Evolutionary conservation across 2,113 vertebrate genomes (phyloP), one percentile per base, ranked within the genome.

Genomic region (Nycticryphes semicollaris): DNA sequence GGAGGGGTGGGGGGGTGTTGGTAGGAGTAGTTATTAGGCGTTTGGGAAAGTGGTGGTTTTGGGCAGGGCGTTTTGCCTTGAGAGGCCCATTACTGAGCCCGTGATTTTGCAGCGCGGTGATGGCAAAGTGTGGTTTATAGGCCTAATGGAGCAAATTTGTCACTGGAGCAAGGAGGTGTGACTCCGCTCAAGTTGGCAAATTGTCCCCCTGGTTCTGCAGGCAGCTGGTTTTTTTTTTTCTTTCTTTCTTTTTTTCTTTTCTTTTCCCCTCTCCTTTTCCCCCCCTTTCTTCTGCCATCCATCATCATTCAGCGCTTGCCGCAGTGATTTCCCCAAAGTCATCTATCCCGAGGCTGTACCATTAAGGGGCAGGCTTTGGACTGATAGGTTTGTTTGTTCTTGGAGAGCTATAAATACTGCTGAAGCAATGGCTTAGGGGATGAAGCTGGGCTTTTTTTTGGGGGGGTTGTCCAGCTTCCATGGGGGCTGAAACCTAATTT

Each of bases 251-350:
- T 73, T 2, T 6, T 37, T 37, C 37, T 35, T 24, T 62, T 41
- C 67, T 73, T 93, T 83, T 9, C 54, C 50, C 28, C 51, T 80
- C 59, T 31, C 25, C 28, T 75, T 91, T 88, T 1, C 35, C 69
- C 48, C 56, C 80, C 11, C 17, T 91, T 84, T 74, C 74, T 84
- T 92, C 27, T 6, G 2, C 78, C 89, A 93, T 96, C 94, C 96
- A 89, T 94, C 94, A 95, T 91, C 84, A 94, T 93, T 90, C 67
- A 5, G 74, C 0, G 2, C 89, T 93, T n/a, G 78, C 89, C 31
- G 51, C 93, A 63, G 86, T 95, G 96, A 96, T 97, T 97, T 97
- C 96, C 96, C 96, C 94, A 75, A 95, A 95, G 97, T 75, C 93
- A 94, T 92, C 94, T 96, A 77, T 95, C 95, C 93, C 72, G 74